Conservation (phyloP, 1,140 invertebrate genomes). For the Lucilia sericata region DNA sequence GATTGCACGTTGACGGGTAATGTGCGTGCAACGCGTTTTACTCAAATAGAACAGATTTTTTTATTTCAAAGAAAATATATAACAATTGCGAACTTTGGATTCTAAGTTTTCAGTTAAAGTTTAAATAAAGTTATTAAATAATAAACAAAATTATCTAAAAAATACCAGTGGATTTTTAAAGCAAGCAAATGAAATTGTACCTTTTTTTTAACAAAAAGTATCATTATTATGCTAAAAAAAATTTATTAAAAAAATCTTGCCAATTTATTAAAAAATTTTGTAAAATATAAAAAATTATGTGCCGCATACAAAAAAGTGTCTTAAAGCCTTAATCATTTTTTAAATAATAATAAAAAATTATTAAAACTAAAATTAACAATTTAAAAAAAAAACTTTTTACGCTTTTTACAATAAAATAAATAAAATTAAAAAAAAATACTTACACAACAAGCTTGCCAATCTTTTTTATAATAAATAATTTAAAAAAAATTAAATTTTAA, state of each 20-base stretch:
- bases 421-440: no score
- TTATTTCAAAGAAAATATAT: not conserved
- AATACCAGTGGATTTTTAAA: not conserved
- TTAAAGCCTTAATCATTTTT: conserved; percentile 54
- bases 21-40: conserved; percentile 41
- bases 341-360: no score
- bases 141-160: not conserved
- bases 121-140: not conserved
- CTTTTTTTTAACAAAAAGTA: not conserved
- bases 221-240: no score
- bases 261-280: conserved; percentile 7
- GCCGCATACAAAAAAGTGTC: conserved; percentile 59
- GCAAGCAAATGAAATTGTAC: not conserved
- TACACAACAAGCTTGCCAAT: conserved; percentile 45
- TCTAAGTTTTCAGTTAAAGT: not conserved
- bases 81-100: not conserved
- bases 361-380: not conserved
- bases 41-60: not conserved
- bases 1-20: conserved; percentile 42
- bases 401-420: not conserved
- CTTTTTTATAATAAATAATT: conserved; percentile 22
- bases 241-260: not conserved
- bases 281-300: conserved; percentile 2
- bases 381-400: conserved; percentile 21
- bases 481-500: conserved; percentile 21